Evolutionary conservation across 2,113 vertebrate genomes (phyloP).

Genomic region (Chroicocephalus ridibundus): DNA sequence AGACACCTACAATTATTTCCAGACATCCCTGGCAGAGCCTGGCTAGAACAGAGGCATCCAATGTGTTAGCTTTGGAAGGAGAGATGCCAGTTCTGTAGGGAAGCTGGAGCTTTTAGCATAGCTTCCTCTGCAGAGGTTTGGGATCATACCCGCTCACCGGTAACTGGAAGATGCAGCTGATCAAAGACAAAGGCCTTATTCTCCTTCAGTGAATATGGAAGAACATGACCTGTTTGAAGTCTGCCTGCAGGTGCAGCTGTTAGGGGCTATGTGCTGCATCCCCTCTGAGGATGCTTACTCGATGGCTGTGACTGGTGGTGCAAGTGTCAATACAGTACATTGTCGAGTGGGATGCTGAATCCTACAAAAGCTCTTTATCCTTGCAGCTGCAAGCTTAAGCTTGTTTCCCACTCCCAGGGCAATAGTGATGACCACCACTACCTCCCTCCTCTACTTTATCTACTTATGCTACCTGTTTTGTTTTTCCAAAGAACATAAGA

Average conservation of each 20-base stretch:
- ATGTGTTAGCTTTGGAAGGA: neutral
- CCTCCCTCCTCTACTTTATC: neutral
- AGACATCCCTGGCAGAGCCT: neutral
- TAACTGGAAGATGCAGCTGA: neutral
- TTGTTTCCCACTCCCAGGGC: neutral
- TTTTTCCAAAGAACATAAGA: neutral
- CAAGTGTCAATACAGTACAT: neutral
- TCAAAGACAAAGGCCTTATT: neutral
- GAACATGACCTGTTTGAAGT: neutral
- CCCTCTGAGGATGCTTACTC: neutral
- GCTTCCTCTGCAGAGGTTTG: neutral
- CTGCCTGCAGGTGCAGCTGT: neutral
- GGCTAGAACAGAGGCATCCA: neutral
- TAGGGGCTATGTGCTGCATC: neutral
- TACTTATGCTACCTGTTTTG: neutral
- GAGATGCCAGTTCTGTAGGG: neutral
- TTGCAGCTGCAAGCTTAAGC: neutral
- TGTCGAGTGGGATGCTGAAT: neutral
- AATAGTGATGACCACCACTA: neutral
- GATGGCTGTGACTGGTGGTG: neutral
- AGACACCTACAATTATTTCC: neutral
- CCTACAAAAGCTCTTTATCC: neutral
- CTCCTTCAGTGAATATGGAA: neutral
- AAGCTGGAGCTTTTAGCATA: neutral
- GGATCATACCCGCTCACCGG: neutral